Evolutionary conservation across 2,888 invertebrate genomes (phyloP).

Genomic region (Invenusta paracnida): DNA sequence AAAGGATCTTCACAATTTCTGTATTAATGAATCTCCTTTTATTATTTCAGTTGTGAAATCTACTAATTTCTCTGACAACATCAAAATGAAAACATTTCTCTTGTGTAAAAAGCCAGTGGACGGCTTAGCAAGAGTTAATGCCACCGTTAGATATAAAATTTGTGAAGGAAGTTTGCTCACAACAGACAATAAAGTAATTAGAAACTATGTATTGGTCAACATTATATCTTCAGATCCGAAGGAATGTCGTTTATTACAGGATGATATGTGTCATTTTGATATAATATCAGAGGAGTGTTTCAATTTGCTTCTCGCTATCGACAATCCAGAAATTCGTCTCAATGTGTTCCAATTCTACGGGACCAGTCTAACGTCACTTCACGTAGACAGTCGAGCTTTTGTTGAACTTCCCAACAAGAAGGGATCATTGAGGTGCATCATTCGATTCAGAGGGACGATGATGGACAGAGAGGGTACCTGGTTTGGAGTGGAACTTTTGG

Average conservation of each 20-base stretch:
- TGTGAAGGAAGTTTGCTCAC: not conserved
- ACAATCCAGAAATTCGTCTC: not conserved
- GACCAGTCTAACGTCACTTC: not conserved
- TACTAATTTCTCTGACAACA: no score
- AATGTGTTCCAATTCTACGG: not conserved
- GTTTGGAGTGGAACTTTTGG: not conserved
- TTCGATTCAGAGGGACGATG: not conserved
- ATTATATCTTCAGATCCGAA: not conserved
- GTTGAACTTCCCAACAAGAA: not conserved
- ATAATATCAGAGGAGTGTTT: not conserved
- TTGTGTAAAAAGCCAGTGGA: not conserved
- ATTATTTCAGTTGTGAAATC: no score
- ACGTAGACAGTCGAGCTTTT: not conserved
- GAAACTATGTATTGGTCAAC: not conserved
- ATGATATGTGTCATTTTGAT: not conserved
- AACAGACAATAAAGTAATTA: not conserved
- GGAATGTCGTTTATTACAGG: not conserved
- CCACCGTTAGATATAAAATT: not conserved
- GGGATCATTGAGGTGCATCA: not conserved
- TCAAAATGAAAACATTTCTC: not conserved
- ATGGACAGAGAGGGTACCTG: not conserved
- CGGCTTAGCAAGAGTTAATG: not conserved
- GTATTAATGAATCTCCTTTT: no score
- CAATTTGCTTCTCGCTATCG: not conserved
- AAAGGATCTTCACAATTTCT: no score